phyloP scores from a whole-genome alignment of 1,140 invertebrate species.

The Tetragonula clypearis region DNA sequence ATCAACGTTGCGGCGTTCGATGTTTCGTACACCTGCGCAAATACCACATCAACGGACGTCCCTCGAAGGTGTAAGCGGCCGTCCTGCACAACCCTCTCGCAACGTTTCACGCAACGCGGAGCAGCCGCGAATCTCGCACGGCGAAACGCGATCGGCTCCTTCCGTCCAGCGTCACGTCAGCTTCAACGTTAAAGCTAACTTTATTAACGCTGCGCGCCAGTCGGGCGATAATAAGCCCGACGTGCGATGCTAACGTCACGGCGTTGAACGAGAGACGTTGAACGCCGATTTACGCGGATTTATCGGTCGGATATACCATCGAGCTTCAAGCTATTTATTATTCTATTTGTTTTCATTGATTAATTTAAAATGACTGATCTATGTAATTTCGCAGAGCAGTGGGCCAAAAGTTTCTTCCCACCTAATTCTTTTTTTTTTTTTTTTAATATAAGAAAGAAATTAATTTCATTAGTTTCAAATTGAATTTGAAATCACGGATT shows the following conservation, averaged over 20 bases:
- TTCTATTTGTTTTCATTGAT: too few species aligned
- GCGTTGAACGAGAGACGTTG: neutral
- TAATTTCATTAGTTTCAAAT: too few species aligned
- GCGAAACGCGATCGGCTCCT: neutral
- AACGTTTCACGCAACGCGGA: slow-evolving; percentile 3
- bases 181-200: neutral
- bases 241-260: neutral
- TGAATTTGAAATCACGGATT: too few species aligned
- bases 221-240: neutral
- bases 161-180: slow-evolving; percentile 23
- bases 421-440: too few species aligned
- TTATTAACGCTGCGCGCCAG: neutral
- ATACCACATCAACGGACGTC: slow-evolving; percentile 19
- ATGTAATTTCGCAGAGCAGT: too few species aligned
- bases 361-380: too few species aligned
- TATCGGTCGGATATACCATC: neutral
- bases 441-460: too few species aligned
- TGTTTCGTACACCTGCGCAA: slow-evolving; percentile 47
- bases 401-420: too few species aligned
- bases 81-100: neutral
- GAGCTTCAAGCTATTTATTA: too few species aligned
- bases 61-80: neutral
- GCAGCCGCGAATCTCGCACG: neutral
- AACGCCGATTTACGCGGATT: neutral
- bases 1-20: slow-evolving; percentile 20